Evolutionary conservation across 2,797 vertebrate genomes (phyloP), one percentile per base, ranked within the genome.

Genomic region (Anabacerthia variegaticeps): DNA sequence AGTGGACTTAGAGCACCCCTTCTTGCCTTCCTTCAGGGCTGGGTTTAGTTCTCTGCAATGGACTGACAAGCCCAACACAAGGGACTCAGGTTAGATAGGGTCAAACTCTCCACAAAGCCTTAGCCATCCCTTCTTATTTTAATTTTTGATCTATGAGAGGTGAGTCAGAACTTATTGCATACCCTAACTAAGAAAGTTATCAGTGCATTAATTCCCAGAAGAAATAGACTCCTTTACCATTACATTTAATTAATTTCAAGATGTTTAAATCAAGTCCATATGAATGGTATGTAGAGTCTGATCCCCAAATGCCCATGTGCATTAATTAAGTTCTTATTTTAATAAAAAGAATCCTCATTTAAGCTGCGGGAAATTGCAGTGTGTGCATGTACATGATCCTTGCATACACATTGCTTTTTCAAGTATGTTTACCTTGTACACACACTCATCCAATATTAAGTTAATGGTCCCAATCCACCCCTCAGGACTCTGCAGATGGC

Each of bases 311-410:
- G 77, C 86, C 88, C 91, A 72, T 3, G 65, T 91, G 86, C 91
- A 94, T 93, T 96, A 96, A 96, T 97, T 96, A 97, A 92, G 41
- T 88, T 96, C 52, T 87, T 58, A 77, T 87, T 95, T 91, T 96
- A 95, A 93, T 93, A 66, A 85, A 89, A 93, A 48, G 34, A 92
- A 89, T 94, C 78, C 65, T 91, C 54, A 77, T 93, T 94, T 96
- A 97, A 95, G 81, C 86, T 72, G 77, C 1, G 56, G 86, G 91
- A 95, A 95, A 96, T 96, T 94, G 75, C 61, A 87, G 34, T 65
- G 23, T 92, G 37, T 69, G 72, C 56, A 26, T 39, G 63, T 41
- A 74, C 3, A 0, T 65, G 61, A 94, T 89, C 78, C 32, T 65
- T 62, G 52, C 63, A 67, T 61, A 49, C 34, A 71, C 0, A 0